phyloP scores from a whole-genome alignment of 35 echinoderm and acorn worm species.

The Patiria miniata region DNA sequence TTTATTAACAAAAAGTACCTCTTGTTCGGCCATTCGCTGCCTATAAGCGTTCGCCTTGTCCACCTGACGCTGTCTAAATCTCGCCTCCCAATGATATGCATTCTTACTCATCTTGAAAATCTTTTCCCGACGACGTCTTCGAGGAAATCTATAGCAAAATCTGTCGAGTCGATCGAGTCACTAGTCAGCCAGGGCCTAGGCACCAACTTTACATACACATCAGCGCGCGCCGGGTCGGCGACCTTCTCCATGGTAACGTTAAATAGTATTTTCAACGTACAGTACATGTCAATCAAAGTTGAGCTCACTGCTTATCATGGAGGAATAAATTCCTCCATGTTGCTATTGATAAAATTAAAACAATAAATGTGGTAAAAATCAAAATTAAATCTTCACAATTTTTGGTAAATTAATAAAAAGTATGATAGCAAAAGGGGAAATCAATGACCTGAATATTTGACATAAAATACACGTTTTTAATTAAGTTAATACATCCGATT shows the following conservation, averaged over 20 bases:
- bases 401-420: too few relatives aligned
- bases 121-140: background rate
- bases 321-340: too few relatives aligned
- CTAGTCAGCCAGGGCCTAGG: too few relatives aligned
- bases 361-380: too few relatives aligned
- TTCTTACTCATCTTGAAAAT: slow-evolving; percentile 87
- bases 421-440: too few relatives aligned
- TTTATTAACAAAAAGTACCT: too few relatives aligned
- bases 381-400: too few relatives aligned
- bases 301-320: background rate
- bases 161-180: background rate
- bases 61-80: slow-evolving; percentile 74
- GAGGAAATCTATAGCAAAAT: background rate
- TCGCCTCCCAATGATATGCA: slow-evolving; percentile 90
- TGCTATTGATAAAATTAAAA: too few relatives aligned
- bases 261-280: slow-evolving; percentile 6
- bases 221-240: background rate
- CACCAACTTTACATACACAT: too few relatives aligned
- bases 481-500: too few relatives aligned
- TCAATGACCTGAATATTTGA: too few relatives aligned
- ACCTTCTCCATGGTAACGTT: slow-evolving; percentile 13
- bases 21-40: slow-evolving; percentile 54
- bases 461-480: too few relatives aligned
- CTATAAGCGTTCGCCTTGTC: slow-evolving; percentile 61
- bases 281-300: background rate